These are phyloP conservation scores for Pseudoips prasinana DNA, from an alignment of 2,888 invertebrate genomes.

Conservation along the genomic window DNA sequence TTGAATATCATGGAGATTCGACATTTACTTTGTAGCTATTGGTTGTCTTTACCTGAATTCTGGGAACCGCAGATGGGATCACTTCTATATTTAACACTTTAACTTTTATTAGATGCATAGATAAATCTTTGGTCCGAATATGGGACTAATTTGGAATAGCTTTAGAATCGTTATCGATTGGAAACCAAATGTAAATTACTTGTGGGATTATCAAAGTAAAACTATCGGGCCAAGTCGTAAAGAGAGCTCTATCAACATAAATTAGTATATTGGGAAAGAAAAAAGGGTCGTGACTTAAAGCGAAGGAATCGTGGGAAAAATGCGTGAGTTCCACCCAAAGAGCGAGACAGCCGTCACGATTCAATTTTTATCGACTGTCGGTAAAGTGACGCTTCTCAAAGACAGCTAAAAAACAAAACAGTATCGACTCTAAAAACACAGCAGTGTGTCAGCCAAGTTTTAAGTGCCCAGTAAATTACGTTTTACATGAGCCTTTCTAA, in stretches of 20 bases:
- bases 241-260: constrained; percentile 31
- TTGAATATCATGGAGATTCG: constrained; percentile 40
- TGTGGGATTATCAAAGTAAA: too few relatives aligned
- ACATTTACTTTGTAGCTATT: constrained; percentile 39
- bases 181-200: too few relatives aligned
- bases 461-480: too few relatives aligned
- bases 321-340: constrained; percentile 44
- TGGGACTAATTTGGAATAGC: background rate
- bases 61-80: constrained; percentile 1
- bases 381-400: constrained; percentile 34
- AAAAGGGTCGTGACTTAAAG: constrained; percentile 50
- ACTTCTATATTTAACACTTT: constrained; percentile 3
- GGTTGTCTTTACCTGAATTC: constrained; percentile 16
- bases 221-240: constrained; percentile 7
- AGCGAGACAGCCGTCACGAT: constrained; percentile 47
- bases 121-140: too few relatives aligned
- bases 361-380: constrained; percentile 53
- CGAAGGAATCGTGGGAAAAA: constrained; percentile 61
- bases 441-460: too few relatives aligned
- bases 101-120: constrained; percentile 1
- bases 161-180: background rate
- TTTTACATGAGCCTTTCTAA: too few relatives aligned
- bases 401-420: constrained; percentile 3
- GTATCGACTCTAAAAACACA: too few relatives aligned
- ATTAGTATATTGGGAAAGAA: constrained; percentile 27